Percentiles rank a stretch among this genome's conserved stretches.
phyloP scores from a whole-genome alignment of 2,797 vertebrate genomes.

The Muraenolepis orangiensis region DNA sequence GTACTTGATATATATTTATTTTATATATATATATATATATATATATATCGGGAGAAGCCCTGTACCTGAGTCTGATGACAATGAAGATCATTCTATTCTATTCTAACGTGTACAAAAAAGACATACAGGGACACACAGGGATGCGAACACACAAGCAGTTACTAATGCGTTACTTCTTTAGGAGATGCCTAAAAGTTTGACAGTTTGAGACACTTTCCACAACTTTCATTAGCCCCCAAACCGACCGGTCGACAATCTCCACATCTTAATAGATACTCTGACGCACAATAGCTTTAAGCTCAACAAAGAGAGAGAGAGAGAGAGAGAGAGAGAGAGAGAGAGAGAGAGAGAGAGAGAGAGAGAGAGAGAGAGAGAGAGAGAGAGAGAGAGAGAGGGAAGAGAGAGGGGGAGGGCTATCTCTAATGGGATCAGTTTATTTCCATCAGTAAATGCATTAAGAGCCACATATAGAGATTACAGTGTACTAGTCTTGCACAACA shows the following conservation, averaged over 20 bases:
- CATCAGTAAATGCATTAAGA: constrained; percentile 1
- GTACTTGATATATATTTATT: too few relatives aligned
- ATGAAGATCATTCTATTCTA: too few relatives aligned
- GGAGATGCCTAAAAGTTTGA: background rate
- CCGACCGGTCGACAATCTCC: background rate
- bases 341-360: too few relatives aligned
- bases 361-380: background rate
- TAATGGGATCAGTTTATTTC: background rate
- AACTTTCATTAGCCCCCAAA: background rate
- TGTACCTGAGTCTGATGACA: too few relatives aligned
- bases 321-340: too few relatives aligned
- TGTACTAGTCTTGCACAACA: background rate
- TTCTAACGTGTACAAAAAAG: background rate
- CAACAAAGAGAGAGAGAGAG: background rate
- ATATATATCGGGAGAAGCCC: too few relatives aligned
- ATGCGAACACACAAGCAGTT: too few relatives aligned
- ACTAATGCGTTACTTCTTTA: background rate
- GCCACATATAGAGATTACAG: background rate
- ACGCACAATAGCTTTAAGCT: constrained; percentile 1
- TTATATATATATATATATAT: too few relatives aligned
- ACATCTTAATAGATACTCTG: background rate
- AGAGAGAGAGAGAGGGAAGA: background rate
- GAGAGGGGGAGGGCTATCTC: background rate
- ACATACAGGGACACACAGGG: background rate
- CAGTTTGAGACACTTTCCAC: background rate